phyloP scores from a whole-genome alignment of 2,888 invertebrate genomes.

The Rotaria sp. region DNA sequence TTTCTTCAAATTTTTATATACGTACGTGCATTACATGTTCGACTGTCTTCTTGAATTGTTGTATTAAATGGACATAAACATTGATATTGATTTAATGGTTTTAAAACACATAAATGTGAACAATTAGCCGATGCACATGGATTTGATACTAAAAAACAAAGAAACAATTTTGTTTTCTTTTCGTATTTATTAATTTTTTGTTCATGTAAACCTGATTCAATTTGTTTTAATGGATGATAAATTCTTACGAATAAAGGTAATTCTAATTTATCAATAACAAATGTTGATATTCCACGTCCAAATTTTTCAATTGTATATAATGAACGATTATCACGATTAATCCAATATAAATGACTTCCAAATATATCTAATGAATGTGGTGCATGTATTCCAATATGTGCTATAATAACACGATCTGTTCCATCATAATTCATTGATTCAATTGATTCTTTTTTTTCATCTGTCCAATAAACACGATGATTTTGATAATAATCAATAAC shows the following conservation, averaged over 20 bases:
- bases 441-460: conserved; percentile 65
- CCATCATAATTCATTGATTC: conserved; percentile 52
- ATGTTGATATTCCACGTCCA: conserved; percentile 35
- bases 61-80: conserved; percentile 32
- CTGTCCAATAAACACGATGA: conserved; percentile 86
- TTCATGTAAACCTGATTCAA: not conserved
- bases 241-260: conserved; percentile 23
- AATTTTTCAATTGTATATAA: conserved; percentile 33
- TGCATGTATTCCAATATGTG: conserved; percentile 42
- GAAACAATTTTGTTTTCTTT: not conserved
- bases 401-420: conserved; percentile 47
- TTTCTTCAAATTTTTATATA: not conserved
- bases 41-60: conserved; percentile 18
- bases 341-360: conserved; percentile 80
- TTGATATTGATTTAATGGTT: conserved; percentile 59
- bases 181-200: not conserved
- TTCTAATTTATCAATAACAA: conserved; percentile 34
- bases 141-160: conserved; percentile 46
- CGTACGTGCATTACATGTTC: conserved; percentile 36
- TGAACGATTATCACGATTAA: conserved; percentile 63
- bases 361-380: conserved; percentile 85
- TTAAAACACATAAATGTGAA: conserved; percentile 81
- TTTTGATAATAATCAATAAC: conserved; percentile 77
- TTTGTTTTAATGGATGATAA: conserved; percentile 31
- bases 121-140: conserved; percentile 74